Evolutionary conservation across 2,888 invertebrate species (phyloP), one percentile per base, ranked within the genome.

Genomic region (Pseudococcus viburni): DNA sequence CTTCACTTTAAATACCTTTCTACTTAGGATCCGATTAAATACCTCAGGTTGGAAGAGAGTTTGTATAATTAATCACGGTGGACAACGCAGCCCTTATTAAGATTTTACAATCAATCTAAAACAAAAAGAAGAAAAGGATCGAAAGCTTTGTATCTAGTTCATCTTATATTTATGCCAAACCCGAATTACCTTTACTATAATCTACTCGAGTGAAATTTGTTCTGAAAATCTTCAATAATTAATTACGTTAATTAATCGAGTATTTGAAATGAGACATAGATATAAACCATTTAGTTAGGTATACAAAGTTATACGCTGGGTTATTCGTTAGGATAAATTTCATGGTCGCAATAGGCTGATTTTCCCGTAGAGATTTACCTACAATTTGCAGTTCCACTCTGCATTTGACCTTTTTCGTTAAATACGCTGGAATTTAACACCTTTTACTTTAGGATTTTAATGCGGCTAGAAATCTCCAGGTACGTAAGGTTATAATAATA

Each of bases 71-170:
- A 80, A 80, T 80, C 19, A 80, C 9, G 19, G 7, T 42, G 42
- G 80, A n/a, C 39, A 80, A 42, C 42, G 22, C n/a, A 80, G 46
- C 80, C 7, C 42, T 9, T 80, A 80, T 42, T 42, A 42, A 80
- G 42, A 80, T 80, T 80, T 80, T n/a, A 80, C 80, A 80, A 80
- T 80, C 80, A 80, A 80, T 80, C 80, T 17, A 19, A 80, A 80
- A 77, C 22, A 42, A 15, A 39, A 59, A 19, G 59, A 59, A 8
- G 46, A 80, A n/a, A 80, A 33, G 80, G 42, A 80, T 80, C 8
- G 42, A 42, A n/a, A 80, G 80, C 80, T 80, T 46, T n/a, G 80
- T 42, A 46, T 33, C 3, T 7, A 80, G 80, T 42, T 42, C 80
- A 80, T 42, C 17, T 80, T 9, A 42, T 80, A 39, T 80, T 80